Base-by-base conservation (phyloP, 2,888 invertebrate genomes). In the Eilema depressum region DNA sequence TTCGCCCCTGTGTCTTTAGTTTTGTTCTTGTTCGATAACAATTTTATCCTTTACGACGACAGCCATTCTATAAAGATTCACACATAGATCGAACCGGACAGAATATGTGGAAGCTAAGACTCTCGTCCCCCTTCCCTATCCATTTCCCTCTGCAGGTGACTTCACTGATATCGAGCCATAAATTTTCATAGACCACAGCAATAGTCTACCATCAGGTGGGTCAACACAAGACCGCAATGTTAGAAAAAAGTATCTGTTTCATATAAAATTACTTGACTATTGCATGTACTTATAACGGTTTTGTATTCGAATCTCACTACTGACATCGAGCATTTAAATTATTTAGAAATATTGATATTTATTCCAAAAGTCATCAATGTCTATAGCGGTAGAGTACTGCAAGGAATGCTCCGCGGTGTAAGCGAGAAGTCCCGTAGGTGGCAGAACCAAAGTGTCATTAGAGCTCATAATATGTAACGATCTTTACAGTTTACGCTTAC, bases 401-500 rank as follows among this genome's bases (percentile, higher is more conserved):
- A 14, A 26, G 26, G 30, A 30, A 30, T 53, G 2, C n/a, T 53
- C n/a, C 2, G n/a, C n/a, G 10, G n/a, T 53, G n/a, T n/a, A 20
- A 53, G 20, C 47, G 47, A 17, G 10, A 53, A 10, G 53, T 30
- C 30, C 30, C 10, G 20, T 20, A 61, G 61, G 61, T 30, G 26
- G 59, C 59, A 17, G 17, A 61, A 30, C 30, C n/a, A 33, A 28
- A 33, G n/a, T 61, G 47, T 30, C 69, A 63, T 59, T 63, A 30
- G 25, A 57, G 59, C 23, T 23, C 30, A 47, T 69, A 53, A 65
- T 60, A 53, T 65, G 25, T 69, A 64, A 60, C 69, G 53, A 25
- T 60, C 60, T 69, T 56, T 26, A 26, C 23, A 53, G 60, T 47
- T 47, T 56, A 61, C 53, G 65, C 65, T 61, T 57, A 65, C 65